phyloP scores from a whole-genome alignment of 2,113 vertebrate species.

The Oreochromis spilurus region DNA sequence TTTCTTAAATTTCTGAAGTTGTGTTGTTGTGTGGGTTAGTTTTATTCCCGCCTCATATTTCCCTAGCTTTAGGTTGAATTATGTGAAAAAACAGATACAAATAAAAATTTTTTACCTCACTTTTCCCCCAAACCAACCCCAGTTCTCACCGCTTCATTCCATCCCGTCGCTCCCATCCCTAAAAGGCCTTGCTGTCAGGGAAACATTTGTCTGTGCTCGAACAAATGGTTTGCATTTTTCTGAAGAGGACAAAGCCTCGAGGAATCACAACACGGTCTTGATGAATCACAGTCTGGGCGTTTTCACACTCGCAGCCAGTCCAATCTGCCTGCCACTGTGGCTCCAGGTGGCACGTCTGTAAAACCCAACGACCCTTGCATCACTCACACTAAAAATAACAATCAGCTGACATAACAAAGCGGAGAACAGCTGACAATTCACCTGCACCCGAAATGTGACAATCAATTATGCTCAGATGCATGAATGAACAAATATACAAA shows the following conservation, averaged over 20 bases:
- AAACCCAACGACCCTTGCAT: slow-evolving; percentile 47
- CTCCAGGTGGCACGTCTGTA: slow-evolving; percentile 55
- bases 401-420: not conserved
- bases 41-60: not conserved
- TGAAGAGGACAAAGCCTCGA: not conserved
- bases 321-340: slow-evolving; percentile 6
- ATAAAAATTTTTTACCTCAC: not conserved
- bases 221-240: not conserved
- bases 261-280: not conserved
- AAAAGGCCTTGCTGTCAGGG: not conserved
- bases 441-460: slow-evolving; percentile 18
- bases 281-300: not conserved
- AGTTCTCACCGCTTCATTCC: not conserved
- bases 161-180: not conserved
- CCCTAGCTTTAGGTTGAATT: not conserved
- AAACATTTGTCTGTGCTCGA: not conserved
- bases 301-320: slow-evolving; percentile 14
- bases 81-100: not conserved
- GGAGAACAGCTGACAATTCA: slow-evolving; percentile 19
- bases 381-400: slow-evolving; percentile 49
- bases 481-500: not conserved
- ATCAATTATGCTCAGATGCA: slow-evolving; percentile 26
- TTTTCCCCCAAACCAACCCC: not conserved
- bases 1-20: not conserved
- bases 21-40: not conserved